Conservation (phyloP, 2,797 vertebrate genomes). For the Gallirallus australis region DNA sequence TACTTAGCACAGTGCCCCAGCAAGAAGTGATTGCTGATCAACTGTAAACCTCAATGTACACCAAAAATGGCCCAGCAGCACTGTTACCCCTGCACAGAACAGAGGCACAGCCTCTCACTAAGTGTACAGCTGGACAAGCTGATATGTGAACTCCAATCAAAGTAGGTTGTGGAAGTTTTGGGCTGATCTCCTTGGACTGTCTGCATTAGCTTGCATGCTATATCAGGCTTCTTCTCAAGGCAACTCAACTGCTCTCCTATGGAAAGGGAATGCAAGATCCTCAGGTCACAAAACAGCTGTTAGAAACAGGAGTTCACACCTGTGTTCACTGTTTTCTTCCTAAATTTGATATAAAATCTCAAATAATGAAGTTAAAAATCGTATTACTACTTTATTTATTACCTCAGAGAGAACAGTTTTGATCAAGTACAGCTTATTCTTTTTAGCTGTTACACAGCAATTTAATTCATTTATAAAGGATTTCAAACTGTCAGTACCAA, state of each 20-base stretch:
- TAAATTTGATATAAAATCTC: background rate
- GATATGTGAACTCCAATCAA: background rate
- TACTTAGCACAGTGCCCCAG: rapidly evolving
- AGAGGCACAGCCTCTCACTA: background rate
- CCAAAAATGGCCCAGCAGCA: background rate
- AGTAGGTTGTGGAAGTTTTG: background rate
- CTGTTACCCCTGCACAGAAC: rapidly evolving
- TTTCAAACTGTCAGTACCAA: background rate
- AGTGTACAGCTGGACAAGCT: background rate
- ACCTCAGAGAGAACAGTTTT: background rate
- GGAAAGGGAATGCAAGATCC: background rate
- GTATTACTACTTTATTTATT: background rate
- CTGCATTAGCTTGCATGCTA: background rate
- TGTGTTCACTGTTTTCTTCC: background rate
- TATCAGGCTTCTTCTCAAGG: background rate
- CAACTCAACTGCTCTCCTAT: background rate
- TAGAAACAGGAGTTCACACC: background rate
- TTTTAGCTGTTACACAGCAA: background rate
- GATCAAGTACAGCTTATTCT: background rate
- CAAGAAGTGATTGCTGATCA: background rate
- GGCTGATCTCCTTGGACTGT: background rate
- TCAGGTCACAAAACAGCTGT: background rate
- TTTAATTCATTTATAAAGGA: background rate
- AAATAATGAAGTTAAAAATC: background rate
- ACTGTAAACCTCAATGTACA: background rate